Evolutionary conservation across 2,888 invertebrate species (phyloP).

Genomic region (Cheilosia vernalis): DNA sequence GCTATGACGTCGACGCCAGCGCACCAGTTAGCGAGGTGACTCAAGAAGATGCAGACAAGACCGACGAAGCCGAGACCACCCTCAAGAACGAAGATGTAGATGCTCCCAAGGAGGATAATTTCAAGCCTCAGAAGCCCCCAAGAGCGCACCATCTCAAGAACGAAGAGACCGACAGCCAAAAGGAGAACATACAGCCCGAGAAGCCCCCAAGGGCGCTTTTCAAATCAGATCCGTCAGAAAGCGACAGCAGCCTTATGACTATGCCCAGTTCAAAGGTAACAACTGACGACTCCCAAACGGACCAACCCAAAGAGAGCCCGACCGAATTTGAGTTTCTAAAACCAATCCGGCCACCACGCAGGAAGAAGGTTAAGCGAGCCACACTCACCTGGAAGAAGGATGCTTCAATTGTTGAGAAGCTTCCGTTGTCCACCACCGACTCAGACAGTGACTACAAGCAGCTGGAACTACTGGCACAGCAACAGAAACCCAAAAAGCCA

Average conservation of each 20-base stretch:
- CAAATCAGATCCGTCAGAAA: slow-evolving; percentile 31
- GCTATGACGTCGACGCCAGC: slow-evolving; percentile 76
- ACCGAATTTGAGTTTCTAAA: slow-evolving; percentile 77
- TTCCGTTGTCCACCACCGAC: slow-evolving; percentile 78
- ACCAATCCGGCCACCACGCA: slow-evolving; percentile 78
- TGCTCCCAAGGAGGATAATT: background rate
- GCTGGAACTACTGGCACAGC: slow-evolving; percentile 3
- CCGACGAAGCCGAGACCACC: slow-evolving; percentile 76
- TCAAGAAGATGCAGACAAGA: slow-evolving; percentile 70
- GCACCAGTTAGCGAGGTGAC: background rate
- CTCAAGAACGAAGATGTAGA: slow-evolving; percentile 24
- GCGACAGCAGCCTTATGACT: slow-evolving; percentile 54
- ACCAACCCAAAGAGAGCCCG: slow-evolving; percentile 31
- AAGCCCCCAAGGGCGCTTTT: background rate
- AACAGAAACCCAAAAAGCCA: slow-evolving; percentile 10
- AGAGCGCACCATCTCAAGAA: background rate
- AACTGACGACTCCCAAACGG: slow-evolving; percentile 72
- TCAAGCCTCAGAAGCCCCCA: background rate
- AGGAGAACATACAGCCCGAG: background rate
- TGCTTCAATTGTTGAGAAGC: slow-evolving; percentile 78
- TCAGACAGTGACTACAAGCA: slow-evolving; percentile 79
- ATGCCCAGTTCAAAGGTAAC: slow-evolving; percentile 76
- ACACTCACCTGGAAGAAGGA: slow-evolving; percentile 79
- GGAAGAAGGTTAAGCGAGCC: slow-evolving; percentile 79
- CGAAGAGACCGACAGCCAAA: background rate